Percentiles rank a stretch among this genome's conserved stretches.
Evolutionary conservation across 2,113 vertebrate genomes (phyloP).

Genomic region (Sardina pilchardus): DNA sequence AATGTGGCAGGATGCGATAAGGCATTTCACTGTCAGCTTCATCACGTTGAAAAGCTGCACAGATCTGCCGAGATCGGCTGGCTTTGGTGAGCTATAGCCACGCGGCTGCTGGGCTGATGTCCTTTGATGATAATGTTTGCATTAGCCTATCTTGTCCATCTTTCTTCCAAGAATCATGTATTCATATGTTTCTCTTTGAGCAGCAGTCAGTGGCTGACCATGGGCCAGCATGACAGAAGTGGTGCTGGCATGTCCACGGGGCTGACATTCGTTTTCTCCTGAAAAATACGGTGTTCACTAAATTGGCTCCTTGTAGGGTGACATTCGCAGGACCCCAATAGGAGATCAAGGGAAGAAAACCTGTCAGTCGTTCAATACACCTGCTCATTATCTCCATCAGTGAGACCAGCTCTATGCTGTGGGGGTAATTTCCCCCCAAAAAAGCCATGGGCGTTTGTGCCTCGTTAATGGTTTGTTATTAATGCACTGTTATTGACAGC

Average conservation of each 20-base stretch:
- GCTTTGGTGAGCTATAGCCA: not conserved
- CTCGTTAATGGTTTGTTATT: not conserved
- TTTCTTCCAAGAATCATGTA: not conserved
- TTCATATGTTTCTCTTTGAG: not conserved
- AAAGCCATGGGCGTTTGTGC: constrained; percentile 12
- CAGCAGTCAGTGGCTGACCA: not conserved
- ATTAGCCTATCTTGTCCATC: not conserved
- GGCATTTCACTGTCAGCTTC: not conserved
- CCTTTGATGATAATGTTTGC: not conserved
- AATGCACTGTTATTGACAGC: not conserved
- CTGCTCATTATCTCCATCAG: not conserved
- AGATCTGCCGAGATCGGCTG: not conserved
- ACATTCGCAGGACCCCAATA: not conserved
- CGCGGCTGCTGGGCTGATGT: not conserved
- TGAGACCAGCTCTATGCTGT: not conserved
- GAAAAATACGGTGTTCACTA: not conserved
- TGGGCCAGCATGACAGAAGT: not conserved
- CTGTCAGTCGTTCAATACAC: not conserved
- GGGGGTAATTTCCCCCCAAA: not conserved
- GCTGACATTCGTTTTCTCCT: too few relatives aligned
- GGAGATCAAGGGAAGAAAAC: not conserved
- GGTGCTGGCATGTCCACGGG: not conserved
- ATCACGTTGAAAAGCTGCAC: not conserved
- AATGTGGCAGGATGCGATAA: constrained; percentile 14
- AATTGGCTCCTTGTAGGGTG: not conserved